Conservation (phyloP, 2,113 vertebrate genomes). For the Chroicocephalus ridibundus region DNA sequence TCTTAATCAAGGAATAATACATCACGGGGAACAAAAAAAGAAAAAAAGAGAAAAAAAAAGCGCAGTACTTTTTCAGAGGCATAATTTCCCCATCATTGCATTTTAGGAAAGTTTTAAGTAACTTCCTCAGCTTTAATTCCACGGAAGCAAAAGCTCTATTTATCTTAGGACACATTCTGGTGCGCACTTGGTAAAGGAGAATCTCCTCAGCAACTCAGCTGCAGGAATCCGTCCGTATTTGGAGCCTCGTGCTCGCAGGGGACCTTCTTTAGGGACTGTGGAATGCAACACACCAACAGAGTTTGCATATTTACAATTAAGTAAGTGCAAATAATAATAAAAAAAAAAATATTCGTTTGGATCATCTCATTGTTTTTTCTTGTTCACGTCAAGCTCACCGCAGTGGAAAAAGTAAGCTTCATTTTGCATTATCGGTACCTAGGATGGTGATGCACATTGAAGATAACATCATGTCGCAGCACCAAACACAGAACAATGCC, state of each 20-base stretch:
- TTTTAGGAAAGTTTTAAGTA: conserved; percentile 27
- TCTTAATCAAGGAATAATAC: conserved; percentile 54
- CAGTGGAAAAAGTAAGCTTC: not conserved
- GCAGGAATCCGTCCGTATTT: fast-evolving
- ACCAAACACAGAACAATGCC: not conserved
- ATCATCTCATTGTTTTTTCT: not conserved
- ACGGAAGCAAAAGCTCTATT: not conserved
- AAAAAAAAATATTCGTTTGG: not conserved
- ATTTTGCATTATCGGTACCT: not conserved
- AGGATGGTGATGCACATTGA: not conserved
- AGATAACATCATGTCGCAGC: not conserved
- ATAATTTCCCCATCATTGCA: conserved; percentile 6
- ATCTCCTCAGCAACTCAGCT: not conserved
- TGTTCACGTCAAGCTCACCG: not conserved
- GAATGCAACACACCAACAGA: not conserved
- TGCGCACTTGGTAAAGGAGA: not conserved
- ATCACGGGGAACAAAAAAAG: not conserved
- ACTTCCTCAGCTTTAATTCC: conserved; percentile 2
- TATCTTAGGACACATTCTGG: not conserved
- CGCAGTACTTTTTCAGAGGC: not conserved
- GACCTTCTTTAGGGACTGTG: not conserved
- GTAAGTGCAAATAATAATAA: not conserved
- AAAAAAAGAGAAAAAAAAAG: not conserved
- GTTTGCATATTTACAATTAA: not conserved
- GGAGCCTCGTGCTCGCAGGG: not conserved